A percentile compares a stretch with the other conserved stretches of the same genome.
Conservation (phyloP, 2,797 vertebrate genomes). For the Hydrophis major region DNA sequence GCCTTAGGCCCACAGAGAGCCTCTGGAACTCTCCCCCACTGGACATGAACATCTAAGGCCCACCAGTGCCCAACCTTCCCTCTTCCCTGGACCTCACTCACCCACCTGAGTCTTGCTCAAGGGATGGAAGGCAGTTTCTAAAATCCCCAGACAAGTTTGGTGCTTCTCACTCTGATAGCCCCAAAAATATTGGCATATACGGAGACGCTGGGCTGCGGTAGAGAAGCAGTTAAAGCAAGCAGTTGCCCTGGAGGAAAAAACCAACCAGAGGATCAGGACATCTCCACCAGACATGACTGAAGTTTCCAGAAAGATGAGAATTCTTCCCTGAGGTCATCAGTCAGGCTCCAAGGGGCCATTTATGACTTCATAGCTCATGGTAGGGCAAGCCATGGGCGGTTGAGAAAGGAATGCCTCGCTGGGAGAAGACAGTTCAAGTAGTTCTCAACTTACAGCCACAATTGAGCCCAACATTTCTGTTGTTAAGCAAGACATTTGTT, state of each 20-base stretch:
- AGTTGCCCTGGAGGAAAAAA: not conserved
- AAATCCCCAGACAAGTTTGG: constrained; percentile 1
- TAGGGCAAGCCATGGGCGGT: not conserved
- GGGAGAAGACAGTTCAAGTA: not conserved
- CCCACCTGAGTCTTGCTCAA: constrained; percentile 42
- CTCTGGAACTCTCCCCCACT: not conserved
- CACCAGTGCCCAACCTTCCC: no score
- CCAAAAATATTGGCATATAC: constrained; percentile 45
- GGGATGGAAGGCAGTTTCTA: not conserved
- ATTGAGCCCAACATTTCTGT: not conserved
- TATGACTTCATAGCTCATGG: not conserved
- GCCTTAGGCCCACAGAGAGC: not conserved
- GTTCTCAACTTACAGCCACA: not conserved
- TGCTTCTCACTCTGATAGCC: not conserved
- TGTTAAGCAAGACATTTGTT: not conserved
- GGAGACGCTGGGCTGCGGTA: not conserved
- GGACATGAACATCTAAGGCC: not conserved
- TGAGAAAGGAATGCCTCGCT: not conserved
- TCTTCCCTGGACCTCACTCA: constrained; percentile 44
- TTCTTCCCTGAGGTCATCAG: constrained; percentile 51
- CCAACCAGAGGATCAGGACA: constrained; percentile 8
- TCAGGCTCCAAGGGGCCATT: accelerated
- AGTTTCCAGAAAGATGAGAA: not conserved
- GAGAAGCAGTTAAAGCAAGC: constrained; percentile 62
- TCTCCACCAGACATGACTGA: not conserved